Conservation (phyloP, 2,888 invertebrate genomes). For the Colostygia pectinataria region DNA sequence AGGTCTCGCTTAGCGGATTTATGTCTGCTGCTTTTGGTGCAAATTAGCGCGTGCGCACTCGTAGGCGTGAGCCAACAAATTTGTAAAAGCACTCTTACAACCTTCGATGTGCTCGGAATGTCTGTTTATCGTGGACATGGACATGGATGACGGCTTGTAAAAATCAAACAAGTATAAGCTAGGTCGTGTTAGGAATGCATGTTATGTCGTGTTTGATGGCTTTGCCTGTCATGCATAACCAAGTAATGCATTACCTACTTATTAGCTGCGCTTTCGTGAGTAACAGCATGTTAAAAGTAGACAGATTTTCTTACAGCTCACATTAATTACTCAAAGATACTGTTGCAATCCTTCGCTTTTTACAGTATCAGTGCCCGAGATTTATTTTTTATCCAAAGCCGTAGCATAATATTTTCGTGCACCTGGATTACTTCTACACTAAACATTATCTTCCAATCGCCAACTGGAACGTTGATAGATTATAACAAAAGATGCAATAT, state of each 20-base stretch:
- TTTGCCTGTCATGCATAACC: too few relatives aligned
- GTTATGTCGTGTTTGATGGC: too few relatives aligned
- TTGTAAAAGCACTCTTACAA: constrained; percentile 50
- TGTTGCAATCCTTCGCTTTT: too few relatives aligned
- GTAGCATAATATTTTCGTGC: constrained; percentile 22
- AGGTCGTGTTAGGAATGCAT: background rate
- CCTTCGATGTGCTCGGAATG: constrained; percentile 32
- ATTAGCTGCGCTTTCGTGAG: too few relatives aligned
- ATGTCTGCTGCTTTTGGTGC: constrained; percentile 72
- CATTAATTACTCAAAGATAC: too few relatives aligned
- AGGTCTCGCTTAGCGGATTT: constrained; percentile 71
- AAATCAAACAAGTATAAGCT: background rate
- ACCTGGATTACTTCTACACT: constrained; percentile 25
- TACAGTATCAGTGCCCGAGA: too few relatives aligned
- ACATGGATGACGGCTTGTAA: background rate
- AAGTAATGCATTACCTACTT: too few relatives aligned
- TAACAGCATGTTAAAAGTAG: too few relatives aligned
- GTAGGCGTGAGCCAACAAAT: constrained; percentile 74
- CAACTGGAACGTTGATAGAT: constrained; percentile 33
- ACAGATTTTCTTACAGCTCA: too few relatives aligned
- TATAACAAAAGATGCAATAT: constrained; percentile 26
- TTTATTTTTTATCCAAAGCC: too few relatives aligned
- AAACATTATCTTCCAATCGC: constrained; percentile 31
- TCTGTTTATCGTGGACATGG: constrained; percentile 9
- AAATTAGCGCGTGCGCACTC: constrained; percentile 73